Evolutionary conservation across 2,888 invertebrate genomes (phyloP).

Genomic region (Agrotis exclamationis): DNA sequence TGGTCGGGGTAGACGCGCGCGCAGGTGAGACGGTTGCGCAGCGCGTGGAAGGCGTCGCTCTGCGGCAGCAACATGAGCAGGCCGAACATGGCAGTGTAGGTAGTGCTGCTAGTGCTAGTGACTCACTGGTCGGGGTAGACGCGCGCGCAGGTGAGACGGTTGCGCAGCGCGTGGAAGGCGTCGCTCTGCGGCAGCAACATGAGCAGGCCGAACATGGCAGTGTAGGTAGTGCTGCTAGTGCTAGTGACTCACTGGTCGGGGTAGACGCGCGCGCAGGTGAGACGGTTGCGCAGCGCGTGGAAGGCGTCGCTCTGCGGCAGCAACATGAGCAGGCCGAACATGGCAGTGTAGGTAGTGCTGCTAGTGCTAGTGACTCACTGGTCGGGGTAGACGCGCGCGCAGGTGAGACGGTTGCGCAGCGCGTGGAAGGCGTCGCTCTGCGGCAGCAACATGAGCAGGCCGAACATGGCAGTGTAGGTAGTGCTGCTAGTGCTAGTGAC

Average conservation of each 20-base stretch:
- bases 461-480: conserved; percentile 99
- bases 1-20: conserved; percentile 65
- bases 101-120: background rate
- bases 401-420: conserved; percentile 94
- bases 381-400: conserved; percentile 69
- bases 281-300: conserved; percentile 94
- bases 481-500: background rate
- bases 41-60: conserved; percentile 98
- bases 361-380: conserved; percentile 1
- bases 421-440: conserved; percentile 99
- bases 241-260: conserved; percentile 15
- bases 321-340: conserved; percentile 99
- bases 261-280: conserved; percentile 86
- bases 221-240: background rate
- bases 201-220: conserved; percentile 98
- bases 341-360: too few species aligned
- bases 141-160: conserved; percentile 92
- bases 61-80: conserved; percentile 99
- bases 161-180: conserved; percentile 96
- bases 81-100: conserved; percentile 98
- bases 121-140: conserved; percentile 23
- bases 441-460: conserved; percentile 98
- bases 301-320: conserved; percentile 99
- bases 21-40: conserved; percentile 93
- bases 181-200: conserved; percentile 99